Conservation (phyloP, 2,888 invertebrate species). For the Rugalucina vietnamica region DNA sequence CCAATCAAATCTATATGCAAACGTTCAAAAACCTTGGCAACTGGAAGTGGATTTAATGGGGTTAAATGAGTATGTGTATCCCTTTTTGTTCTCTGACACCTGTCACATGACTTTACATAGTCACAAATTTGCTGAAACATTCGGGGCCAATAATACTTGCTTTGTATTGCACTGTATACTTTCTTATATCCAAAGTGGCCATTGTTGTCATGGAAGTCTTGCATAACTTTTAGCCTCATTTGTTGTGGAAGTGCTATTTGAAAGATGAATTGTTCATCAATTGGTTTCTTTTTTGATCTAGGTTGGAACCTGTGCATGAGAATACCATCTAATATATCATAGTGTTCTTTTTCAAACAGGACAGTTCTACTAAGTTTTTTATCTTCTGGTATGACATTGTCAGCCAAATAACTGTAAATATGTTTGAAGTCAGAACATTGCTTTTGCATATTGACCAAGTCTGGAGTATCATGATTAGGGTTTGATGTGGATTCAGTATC, state of each 20-base stretch:
- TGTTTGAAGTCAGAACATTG: background rate
- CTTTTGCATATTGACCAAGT: background rate
- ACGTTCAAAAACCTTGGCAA: conserved; percentile 28
- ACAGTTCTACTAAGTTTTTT: background rate
- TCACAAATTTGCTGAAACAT: conserved; percentile 40
- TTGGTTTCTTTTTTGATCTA: background rate
- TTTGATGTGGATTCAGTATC: background rate
- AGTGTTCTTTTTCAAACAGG: background rate
- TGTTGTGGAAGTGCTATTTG: conserved; percentile 34
- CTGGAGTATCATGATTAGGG: background rate
- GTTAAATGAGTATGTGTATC: background rate
- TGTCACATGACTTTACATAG: conserved; percentile 46
- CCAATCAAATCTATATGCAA: conserved; percentile 33
- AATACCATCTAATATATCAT: background rate
- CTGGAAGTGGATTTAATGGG: conserved; percentile 31
- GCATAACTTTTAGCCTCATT: conserved; percentile 3
- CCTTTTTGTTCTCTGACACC: conserved; percentile 48
- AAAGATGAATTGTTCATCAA: conserved; percentile 24
- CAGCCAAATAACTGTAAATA: background rate
- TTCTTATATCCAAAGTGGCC: conserved; percentile 26
- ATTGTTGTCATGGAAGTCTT: conserved; percentile 26
- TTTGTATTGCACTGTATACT: conserved; percentile 23
- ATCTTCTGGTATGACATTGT: background rate
- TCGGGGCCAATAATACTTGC: conserved; percentile 23
- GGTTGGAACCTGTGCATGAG: background rate